phyloP scores from a whole-genome alignment of 2,113 vertebrate genomes.

The Rhinolophus sinicus region DNA sequence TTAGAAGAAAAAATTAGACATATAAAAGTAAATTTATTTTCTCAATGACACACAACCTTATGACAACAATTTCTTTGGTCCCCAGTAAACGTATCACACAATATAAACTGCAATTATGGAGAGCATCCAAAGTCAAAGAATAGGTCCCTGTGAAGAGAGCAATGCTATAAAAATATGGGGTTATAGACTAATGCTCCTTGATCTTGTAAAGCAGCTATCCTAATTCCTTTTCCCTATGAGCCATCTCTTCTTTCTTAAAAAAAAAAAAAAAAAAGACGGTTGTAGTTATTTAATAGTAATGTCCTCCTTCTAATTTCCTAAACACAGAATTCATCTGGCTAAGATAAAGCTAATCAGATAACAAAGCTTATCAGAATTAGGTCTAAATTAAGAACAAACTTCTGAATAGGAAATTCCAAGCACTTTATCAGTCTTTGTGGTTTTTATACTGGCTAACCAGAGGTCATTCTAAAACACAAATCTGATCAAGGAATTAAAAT shows the following conservation, averaged over 20 bases:
- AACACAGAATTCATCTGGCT: neutral
- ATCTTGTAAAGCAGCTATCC: neutral
- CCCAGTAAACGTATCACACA: neutral
- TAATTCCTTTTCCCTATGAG: neutral
- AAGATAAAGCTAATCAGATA: neutral
- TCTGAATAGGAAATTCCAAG: neutral
- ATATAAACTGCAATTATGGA: slow-evolving; percentile 26
- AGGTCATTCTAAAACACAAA: slow-evolving; percentile 33
- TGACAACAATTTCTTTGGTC: neutral
- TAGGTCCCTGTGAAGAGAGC: neutral
- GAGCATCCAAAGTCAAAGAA: neutral
- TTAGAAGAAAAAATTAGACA: neutral
- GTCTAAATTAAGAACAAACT: slow-evolving; percentile 9
- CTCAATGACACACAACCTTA: neutral
- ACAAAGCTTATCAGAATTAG: neutral
- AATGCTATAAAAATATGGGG: neutral
- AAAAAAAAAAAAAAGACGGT: neutral
- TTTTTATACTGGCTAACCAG: neutral
- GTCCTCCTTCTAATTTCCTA: neutral
- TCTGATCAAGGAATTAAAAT: slow-evolving; percentile 17
- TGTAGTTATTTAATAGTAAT: slow-evolving; percentile 31
- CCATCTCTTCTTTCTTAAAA: neutral
- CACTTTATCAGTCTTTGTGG: neutral
- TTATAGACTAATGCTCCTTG: neutral
- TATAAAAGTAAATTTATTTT: slow-evolving; percentile 28